Percentiles rank a stretch among this genome's conserved stretches.
Conservation (phyloP, 2,888 invertebrate genomes). For the Camponotus fellah region DNA sequence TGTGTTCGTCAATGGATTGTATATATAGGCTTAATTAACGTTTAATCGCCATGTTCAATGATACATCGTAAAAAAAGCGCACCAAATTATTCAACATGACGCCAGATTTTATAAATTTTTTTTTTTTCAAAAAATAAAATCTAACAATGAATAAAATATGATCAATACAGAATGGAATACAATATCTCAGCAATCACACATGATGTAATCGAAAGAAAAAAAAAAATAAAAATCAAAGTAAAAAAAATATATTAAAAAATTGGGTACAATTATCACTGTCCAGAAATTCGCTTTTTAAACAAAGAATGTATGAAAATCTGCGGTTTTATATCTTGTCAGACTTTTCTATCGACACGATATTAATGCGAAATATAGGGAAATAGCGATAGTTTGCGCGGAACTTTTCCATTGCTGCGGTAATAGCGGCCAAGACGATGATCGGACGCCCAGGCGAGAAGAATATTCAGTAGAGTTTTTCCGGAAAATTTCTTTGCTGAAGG, state of each 20-base stretch:
- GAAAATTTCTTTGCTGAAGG: slow-evolving; percentile 70
- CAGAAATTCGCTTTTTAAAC: neutral
- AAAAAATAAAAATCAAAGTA: neutral
- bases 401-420: slow-evolving; percentile 76
- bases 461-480: slow-evolving; percentile 75
- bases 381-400: slow-evolving; percentile 62
- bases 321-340: neutral
- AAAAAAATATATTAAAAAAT: neutral
- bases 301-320: neutral
- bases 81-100: neutral
- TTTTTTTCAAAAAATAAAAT: neutral
- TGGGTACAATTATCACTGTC: neutral
- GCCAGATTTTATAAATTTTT: neutral
- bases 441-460: slow-evolving; percentile 72
- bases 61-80: neutral
- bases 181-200: neutral
- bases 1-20: slow-evolving; percentile 2
- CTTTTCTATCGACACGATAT: slow-evolving; percentile 36
- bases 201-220: neutral
- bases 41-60: neutral
- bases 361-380: slow-evolving; percentile 2
- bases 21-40: neutral
- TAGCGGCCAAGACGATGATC: slow-evolving; percentile 73
- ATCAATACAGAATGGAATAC: neutral
- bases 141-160: neutral